These are phyloP conservation scores for Heptranchias perlo DNA, from an alignment of 2,113 vertebrate species.

Conservation along the genomic window DNA sequence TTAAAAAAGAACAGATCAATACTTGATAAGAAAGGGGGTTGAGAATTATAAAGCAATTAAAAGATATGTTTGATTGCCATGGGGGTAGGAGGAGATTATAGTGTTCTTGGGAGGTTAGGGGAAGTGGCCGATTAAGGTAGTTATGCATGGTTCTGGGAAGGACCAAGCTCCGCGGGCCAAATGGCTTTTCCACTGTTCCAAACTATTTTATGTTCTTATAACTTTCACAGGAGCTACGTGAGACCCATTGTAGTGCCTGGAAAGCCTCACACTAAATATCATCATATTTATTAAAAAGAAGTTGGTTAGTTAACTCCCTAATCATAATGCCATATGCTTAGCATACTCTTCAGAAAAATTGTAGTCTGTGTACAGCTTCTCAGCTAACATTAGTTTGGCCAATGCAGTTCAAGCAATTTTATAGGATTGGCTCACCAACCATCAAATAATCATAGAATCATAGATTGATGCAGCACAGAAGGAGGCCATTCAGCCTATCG, in stretches of 20 bases:
- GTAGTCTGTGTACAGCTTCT: neutral
- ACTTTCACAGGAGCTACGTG: neutral
- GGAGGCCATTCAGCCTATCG: too few species aligned
- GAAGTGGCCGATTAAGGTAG: neutral
- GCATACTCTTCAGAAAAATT: neutral
- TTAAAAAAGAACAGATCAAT: neutral
- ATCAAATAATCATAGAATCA: neutral
- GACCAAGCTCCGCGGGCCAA: neutral
- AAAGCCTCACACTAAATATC: neutral
- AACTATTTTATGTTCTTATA: neutral
- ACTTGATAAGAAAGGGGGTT: neutral
- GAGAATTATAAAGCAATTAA: neutral
- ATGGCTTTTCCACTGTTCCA: neutral
- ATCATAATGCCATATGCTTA: neutral
- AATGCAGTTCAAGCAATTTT: neutral
- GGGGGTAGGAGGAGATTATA: neutral
- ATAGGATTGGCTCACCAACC: neutral
- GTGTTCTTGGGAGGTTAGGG: neutral
- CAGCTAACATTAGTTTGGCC: neutral
- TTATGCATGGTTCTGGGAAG: constrained; percentile 5
- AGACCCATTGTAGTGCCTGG: neutral
- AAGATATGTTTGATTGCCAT: neutral
- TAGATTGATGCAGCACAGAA: too few species aligned
- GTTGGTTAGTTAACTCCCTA: neutral
- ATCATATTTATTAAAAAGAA: neutral